Evolutionary conservation across 1,140 invertebrate genomes (phyloP).

Genomic region (Sipha flava): DNA sequence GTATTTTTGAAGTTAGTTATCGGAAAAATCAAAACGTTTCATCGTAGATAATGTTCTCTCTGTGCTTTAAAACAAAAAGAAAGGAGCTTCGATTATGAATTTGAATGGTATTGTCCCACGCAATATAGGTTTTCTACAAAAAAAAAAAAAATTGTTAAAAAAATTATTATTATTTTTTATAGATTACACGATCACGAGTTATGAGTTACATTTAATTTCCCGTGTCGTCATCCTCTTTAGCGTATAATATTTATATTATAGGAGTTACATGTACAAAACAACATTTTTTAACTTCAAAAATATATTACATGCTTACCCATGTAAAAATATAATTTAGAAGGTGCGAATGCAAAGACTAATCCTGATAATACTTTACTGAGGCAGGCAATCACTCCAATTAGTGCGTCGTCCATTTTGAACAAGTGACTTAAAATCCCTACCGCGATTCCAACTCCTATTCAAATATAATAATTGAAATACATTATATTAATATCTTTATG

Average conservation of each 20-base stretch:
- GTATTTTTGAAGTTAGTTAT: too few relatives aligned
- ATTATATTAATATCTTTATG: not conserved
- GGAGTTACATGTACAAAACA: not conserved
- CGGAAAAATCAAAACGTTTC: too few relatives aligned
- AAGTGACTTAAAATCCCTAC: conserved; percentile 70
- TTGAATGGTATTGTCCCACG: too few relatives aligned
- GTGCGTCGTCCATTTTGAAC: conserved; percentile 66
- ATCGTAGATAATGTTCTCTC: too few relatives aligned
- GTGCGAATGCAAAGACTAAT: conserved; percentile 69
- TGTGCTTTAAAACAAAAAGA: too few relatives aligned
- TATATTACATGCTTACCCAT: conserved; percentile 51
- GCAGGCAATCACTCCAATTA: conserved; percentile 68
- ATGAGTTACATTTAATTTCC: too few relatives aligned
- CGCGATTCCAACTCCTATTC: conserved; percentile 60
- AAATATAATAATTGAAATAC: conserved; percentile 37
- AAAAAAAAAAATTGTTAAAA: too few relatives aligned
- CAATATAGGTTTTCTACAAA: too few relatives aligned
- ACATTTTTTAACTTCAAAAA: not conserved
- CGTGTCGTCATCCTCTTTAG: too few relatives aligned
- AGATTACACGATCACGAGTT: too few relatives aligned
- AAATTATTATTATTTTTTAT: too few relatives aligned
- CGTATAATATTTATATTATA: not conserved
- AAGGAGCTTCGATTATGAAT: too few relatives aligned
- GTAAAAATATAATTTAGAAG: conserved; percentile 64
- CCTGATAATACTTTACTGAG: conserved; percentile 67